Percentiles rank a stretch among this genome's conserved stretches.
Evolutionary conservation across 1,140 invertebrate genomes (phyloP).

Genomic region (Megalonaias nervosa): DNA sequence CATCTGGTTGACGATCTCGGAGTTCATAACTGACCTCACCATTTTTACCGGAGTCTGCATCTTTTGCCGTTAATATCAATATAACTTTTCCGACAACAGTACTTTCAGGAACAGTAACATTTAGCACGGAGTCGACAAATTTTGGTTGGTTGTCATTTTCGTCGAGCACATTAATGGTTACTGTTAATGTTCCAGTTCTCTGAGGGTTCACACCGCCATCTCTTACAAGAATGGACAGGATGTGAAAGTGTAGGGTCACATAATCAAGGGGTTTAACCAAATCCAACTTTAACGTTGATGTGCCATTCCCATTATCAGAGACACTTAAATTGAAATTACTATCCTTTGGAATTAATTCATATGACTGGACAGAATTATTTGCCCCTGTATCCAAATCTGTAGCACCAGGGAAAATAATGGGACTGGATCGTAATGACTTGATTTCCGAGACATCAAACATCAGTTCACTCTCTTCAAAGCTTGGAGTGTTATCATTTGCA

Average conservation of each 20-base stretch:
- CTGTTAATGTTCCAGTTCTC: slow-evolving; percentile 80
- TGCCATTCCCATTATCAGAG: not conserved
- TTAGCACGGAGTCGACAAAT: slow-evolving; percentile 83
- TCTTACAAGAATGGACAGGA: slow-evolving; percentile 87
- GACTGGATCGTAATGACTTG: not conserved
- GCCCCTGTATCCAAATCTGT: slow-evolving; percentile 25
- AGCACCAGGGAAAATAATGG: slow-evolving; percentile 8
- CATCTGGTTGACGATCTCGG: slow-evolving; percentile 2
- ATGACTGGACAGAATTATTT: slow-evolving; percentile 18
- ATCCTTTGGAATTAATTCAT: slow-evolving; percentile 13
- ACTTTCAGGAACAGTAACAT: slow-evolving; percentile 85
- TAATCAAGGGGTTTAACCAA: slow-evolving; percentile 79
- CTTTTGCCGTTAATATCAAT: slow-evolving; percentile 81
- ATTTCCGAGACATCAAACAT: slow-evolving; percentile 16
- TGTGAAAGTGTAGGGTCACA: slow-evolving; percentile 84
- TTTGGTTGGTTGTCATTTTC: slow-evolving; percentile 67
- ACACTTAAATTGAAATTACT: slow-evolving; percentile 18
- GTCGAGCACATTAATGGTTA: slow-evolving; percentile 46
- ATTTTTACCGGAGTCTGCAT: slow-evolving; percentile 91
- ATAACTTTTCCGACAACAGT: slow-evolving; percentile 80
- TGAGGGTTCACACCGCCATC: slow-evolving; percentile 88
- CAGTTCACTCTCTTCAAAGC: slow-evolving; percentile 16
- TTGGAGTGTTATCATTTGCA: slow-evolving; percentile 33
- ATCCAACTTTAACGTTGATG: slow-evolving; percentile 8
- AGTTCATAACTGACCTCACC: slow-evolving; percentile 83